Evolutionary conservation across 2,797 vertebrate species (phyloP).

Genomic region (Takifugu rubripes): DNA sequence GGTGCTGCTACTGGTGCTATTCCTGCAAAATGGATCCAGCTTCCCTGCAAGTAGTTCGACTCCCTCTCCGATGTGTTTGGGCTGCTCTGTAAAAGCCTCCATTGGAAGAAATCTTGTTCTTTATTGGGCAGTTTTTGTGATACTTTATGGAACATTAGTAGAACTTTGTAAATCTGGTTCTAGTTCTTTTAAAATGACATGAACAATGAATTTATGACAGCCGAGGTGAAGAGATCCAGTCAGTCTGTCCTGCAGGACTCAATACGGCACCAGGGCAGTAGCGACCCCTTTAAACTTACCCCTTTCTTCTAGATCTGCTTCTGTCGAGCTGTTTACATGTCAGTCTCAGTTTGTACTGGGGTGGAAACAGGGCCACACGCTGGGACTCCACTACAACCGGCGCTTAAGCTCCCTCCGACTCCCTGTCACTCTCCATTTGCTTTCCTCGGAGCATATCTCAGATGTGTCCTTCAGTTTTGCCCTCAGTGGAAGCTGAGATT

Average conservation of each 20-base stretch:
- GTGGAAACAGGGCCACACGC: constrained; percentile 20
- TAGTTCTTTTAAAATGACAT: constrained; percentile 3
- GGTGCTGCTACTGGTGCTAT: no score
- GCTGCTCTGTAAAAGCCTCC: no score
- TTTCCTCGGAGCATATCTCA: constrained; percentile 41
- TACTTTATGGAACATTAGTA: no score
- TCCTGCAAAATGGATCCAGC: no score
- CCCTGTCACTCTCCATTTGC: constrained; percentile 54
- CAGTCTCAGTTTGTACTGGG: constrained; percentile 16
- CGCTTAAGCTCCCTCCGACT: constrained; percentile 52
- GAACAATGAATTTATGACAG: constrained; percentile 10
- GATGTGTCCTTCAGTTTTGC: constrained; percentile 22
- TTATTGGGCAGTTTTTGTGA: no score
- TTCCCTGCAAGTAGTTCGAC: no score
- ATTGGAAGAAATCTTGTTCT: no score
- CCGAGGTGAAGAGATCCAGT: constrained; percentile 14
- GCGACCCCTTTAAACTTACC: constrained; percentile 17
- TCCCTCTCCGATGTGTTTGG: no score
- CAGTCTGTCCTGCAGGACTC: constrained; percentile 15
- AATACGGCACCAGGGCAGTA: constrained; percentile 18
- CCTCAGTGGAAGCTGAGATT: constrained; percentile 38
- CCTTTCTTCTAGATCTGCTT: constrained; percentile 19
- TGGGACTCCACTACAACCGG: constrained; percentile 35
- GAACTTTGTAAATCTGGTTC: no score
- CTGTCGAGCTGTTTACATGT: constrained; percentile 16